Percentiles rank a stretch among this genome's conserved stretches.
phyloP scores from a whole-genome alignment of 2,113 vertebrate species.

The Ctenodactylus gundi region DNA sequence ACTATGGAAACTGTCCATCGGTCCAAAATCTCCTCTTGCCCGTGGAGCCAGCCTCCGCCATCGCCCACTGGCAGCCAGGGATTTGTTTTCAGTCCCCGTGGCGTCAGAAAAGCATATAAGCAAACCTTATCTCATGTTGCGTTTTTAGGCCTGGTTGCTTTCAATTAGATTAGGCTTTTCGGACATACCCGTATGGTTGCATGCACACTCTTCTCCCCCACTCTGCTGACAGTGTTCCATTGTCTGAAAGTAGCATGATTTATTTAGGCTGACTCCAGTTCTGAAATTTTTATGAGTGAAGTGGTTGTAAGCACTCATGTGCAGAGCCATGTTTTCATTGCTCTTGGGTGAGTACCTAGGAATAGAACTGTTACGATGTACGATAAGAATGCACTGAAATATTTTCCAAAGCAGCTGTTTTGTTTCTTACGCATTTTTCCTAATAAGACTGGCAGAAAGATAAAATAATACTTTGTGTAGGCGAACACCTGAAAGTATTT shows the following conservation, averaged over 20 bases:
- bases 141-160: background rate
- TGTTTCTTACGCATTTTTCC: background rate
- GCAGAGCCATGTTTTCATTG: background rate
- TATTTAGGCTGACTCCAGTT: background rate
- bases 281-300: background rate
- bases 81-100: too few species aligned
- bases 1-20: background rate
- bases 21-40: background rate
- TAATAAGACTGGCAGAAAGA: slow-evolving; percentile 19
- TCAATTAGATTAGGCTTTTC: background rate
- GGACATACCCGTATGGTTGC: background rate
- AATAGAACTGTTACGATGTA: background rate
- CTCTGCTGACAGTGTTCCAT: background rate
- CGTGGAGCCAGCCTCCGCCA: background rate
- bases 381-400: background rate
- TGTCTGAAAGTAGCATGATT: background rate
- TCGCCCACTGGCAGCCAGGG: background rate
- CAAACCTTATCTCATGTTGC: too few species aligned
- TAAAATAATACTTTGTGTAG: background rate
- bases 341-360: background rate
- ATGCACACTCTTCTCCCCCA: background rate
- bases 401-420: background rate
- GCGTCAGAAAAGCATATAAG: too few species aligned
- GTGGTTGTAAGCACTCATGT: background rate
- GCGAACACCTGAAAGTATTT: background rate